These are phyloP conservation scores for Yponomeuta cagnagella DNA, from an alignment of 2,888 invertebrate genomes.

Conservation along the genomic window DNA sequence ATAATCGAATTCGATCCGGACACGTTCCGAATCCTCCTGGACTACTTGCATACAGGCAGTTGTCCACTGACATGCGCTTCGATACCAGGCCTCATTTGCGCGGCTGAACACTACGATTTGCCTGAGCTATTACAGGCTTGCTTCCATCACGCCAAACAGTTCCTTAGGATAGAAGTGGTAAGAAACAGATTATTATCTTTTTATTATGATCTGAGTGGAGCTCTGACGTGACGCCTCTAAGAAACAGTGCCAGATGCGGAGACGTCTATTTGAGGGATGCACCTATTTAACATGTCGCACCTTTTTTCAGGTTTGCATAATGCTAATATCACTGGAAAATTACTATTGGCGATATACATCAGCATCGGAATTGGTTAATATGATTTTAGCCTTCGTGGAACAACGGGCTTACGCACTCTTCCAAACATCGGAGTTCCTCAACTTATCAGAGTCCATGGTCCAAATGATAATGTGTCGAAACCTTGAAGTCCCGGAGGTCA, in stretches of 20 bases:
- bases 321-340: slow-evolving; percentile 94
- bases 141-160: slow-evolving; percentile 96
- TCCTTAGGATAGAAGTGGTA: slow-evolving; percentile 92
- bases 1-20: slow-evolving; percentile 97
- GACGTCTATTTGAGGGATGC: too few species aligned
- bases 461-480: slow-evolving; percentile 96
- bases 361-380: slow-evolving; percentile 94
- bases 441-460: slow-evolving; percentile 95
- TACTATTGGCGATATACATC: slow-evolving; percentile 97
- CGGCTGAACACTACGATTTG: slow-evolving; percentile 95
- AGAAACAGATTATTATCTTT: slow-evolving; percentile 28
- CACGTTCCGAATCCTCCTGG: slow-evolving; percentile 91
- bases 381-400: slow-evolving; percentile 94
- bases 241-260: too few species aligned
- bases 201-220: not conserved
- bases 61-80: slow-evolving; percentile 94
- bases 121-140: slow-evolving; percentile 95
- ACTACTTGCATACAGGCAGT: slow-evolving; percentile 94
- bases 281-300: too few species aligned
- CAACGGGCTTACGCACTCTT: slow-evolving; percentile 90
- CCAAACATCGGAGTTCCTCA: slow-evolving; percentile 88
- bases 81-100: slow-evolving; percentile 94
- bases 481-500: slow-evolving; percentile 90
- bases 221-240: too few species aligned
- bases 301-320: slow-evolving; percentile 83